phyloP scores from a whole-genome alignment of 2,113 vertebrate genomes.

The Saimiri boliviensis region DNA sequence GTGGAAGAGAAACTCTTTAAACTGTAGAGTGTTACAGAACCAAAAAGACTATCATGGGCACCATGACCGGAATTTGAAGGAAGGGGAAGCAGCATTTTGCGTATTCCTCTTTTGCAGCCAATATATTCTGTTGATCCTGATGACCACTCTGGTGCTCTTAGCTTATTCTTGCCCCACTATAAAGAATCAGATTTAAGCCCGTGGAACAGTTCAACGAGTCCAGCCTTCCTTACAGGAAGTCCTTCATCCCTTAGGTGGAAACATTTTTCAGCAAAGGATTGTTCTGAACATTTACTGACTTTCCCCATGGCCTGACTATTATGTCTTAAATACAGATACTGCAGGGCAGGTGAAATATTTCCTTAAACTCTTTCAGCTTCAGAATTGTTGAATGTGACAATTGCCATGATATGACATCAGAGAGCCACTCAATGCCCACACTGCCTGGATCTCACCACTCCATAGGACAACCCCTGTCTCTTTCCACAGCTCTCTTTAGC shows the following conservation, averaged over 20 bases:
- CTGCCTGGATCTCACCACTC: background rate
- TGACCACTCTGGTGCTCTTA: background rate
- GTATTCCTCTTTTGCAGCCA: background rate
- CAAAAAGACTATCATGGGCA: background rate
- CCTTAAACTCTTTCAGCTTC: background rate
- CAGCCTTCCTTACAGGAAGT: background rate
- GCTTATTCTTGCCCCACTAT: background rate
- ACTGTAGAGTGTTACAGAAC: background rate
- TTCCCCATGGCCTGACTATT: background rate
- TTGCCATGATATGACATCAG: background rate
- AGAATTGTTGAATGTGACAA: background rate
- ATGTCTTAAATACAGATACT: background rate
- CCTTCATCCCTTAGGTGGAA: background rate
- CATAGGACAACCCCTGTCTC: background rate
- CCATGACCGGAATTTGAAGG: background rate
- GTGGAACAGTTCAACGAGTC: background rate
- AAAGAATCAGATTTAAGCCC: background rate
- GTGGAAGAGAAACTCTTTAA: background rate
- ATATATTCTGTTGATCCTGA: background rate
- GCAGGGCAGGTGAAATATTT: background rate
- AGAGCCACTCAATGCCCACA: too few relatives aligned
- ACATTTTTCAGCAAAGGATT: background rate
- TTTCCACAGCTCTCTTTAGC: background rate
- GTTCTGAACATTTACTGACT: background rate
- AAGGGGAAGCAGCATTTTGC: background rate